Evolutionary conservation across 2,113 vertebrate species (phyloP).

Genomic region (Physeter macrocephalus): DNA sequence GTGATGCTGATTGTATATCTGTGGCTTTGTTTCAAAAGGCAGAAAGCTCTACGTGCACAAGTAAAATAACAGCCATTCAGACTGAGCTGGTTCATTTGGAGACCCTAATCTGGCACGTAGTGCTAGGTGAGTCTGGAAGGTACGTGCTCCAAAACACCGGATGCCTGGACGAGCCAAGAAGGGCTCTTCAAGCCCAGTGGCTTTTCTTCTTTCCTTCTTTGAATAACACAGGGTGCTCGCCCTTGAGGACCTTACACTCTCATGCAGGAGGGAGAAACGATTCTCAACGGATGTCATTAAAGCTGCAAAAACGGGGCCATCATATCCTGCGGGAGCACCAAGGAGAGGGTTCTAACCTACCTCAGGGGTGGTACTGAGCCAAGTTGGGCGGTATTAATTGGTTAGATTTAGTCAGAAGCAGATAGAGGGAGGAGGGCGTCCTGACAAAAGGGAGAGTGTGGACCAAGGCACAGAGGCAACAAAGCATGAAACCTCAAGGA

Average conservation of each 20-base stretch:
- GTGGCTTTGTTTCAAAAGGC: not conserved
- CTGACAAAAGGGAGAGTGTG: not conserved
- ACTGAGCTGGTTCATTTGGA: not conserved
- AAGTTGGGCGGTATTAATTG: not conserved
- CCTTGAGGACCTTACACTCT: not conserved
- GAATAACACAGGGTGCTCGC: not conserved
- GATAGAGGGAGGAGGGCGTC: not conserved
- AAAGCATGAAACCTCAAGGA: not conserved
- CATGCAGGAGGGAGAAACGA: not conserved
- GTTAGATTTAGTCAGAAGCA: not conserved
- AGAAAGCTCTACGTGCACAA: not conserved
- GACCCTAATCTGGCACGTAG: not conserved
- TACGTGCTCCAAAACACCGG: not conserved
- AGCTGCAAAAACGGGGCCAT: not conserved
- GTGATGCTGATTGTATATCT: not conserved
- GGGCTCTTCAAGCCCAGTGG: not conserved
- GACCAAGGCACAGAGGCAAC: not conserved
- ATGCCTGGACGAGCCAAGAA: not conserved
- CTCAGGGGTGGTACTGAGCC: not conserved
- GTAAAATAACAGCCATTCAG: not conserved
- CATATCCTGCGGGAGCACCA: too few relatives aligned
- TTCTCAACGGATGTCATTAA: too few relatives aligned
- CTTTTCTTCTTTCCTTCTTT: not conserved
- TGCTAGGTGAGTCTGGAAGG: not conserved
- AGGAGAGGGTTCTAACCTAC: not conserved